Evolutionary conservation across 2,113 vertebrate genomes (phyloP), one percentile per base, ranked within the genome.

Genomic region (Hymenochirus boettgeri): DNA sequence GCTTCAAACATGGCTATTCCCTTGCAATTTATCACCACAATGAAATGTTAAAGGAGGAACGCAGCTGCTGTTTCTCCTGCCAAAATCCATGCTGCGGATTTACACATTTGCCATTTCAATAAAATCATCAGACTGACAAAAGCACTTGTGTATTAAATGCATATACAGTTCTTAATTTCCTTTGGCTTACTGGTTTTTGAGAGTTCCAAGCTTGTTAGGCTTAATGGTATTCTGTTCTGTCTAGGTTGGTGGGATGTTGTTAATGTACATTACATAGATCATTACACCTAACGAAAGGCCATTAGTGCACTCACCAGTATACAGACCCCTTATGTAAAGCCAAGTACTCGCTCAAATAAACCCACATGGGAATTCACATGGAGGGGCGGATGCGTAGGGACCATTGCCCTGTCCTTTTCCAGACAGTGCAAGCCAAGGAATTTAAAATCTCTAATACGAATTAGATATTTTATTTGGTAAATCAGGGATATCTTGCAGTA

Each of bases 71-170:
- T 50, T 33, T 66, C 63, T 66, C 54, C 63, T 66, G 63, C 63
- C 63, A 66, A 66, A 66, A 57, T 45, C 53, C 55, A 66, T 35
- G 46, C 46, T 58, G 45, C 33, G 64, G 64, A 66, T 66, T 66
- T 66, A 66, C 64, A 66, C 64, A 51, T 66, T 58, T 58, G 55
- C 64, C 64, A 66, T 66, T 66, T 59, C 64, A 51, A 66, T 66
- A 58, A 58, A 66, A 66, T 66, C 64, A 66, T 66, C 64, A 51
- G 55, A 59, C 64, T 66, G 64, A 66, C 64, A 66, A 58, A 57
- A 50, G 64, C 64, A 42, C 64, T 66, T 66, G 64, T 66, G 52
- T 45, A 25, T 26, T 23, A 46, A 39, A 19, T 31, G 46, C 46
- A 35, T 35, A 50, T 50, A 35, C 31, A 35, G 25, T 22, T 37